Evolutionary conservation across 1,140 invertebrate genomes (phyloP), one percentile per base, ranked within the genome.

Genomic region (Bombyx mori): DNA sequence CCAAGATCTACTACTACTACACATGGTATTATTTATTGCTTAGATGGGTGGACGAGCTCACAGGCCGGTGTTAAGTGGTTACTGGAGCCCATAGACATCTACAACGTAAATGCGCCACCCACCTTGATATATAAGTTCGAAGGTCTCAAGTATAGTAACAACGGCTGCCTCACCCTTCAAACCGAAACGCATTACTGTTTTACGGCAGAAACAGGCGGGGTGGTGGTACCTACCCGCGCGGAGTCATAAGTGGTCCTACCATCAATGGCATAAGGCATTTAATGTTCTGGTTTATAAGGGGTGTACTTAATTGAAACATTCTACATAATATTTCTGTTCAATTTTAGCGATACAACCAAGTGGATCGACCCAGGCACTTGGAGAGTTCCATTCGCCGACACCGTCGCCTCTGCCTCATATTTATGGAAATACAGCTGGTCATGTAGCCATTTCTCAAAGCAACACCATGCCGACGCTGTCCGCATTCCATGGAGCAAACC

Each of bases 381-480:
- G 89, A 56, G 90, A 91, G 57, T 89, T 88, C 65, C 89, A 90
- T 63, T 90, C 90, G 12, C 86, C 88, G 12, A 79, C 84, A 42
- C 88, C 88, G 2, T 89, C 90, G 52, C 90, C 90, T 26, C 83
- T 90, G 47, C 89, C 90, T 42, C 89, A 89, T 57, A 88, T 88
- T 67, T 90, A 90, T 60, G 86, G 88, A 51, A 87, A 82, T 50
- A 79, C 83, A 44, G 75, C 87, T 0, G 86, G 85, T 62, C 79
- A 89, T 71, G 66, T 81, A 12, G 76, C 82, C 46, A 82, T 88
- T 54, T 90, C 89, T 62, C 90, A 91, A 85, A 90, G 89, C 83
- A 90, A 88, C 81, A 91, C 90, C 58, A 91, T 90, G 90, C 89
- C 89, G 58, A 90, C 89, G 57, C 82, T 91, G 56, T 91, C 90